Percentiles rank a stretch among this genome's conserved stretches.
phyloP scores from a whole-genome alignment of 2,888 invertebrate genomes.

The Ornithoptera priamus region DNA sequence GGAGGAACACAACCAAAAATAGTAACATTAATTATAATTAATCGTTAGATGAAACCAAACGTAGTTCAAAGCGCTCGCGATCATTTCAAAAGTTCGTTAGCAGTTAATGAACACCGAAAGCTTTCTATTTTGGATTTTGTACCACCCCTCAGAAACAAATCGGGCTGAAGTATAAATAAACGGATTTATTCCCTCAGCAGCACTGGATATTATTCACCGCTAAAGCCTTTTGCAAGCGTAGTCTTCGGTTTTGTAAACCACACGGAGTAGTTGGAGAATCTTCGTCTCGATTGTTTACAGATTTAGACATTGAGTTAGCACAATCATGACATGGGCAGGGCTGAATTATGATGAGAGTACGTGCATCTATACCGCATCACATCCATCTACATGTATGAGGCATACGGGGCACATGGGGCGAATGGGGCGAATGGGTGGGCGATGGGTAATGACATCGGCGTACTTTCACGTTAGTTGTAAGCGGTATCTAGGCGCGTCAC shows the following conservation, averaged over 20 bases:
- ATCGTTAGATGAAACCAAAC: constrained; percentile 26
- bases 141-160: constrained; percentile 23
- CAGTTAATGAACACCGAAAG: constrained; percentile 28
- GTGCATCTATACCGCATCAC: constrained; percentile 27
- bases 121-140: constrained; percentile 29
- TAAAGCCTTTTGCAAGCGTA: constrained; percentile 23
- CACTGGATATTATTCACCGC: constrained; percentile 3
- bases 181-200: constrained; percentile 1
- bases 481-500: constrained; percentile 21
- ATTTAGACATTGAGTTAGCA: constrained; percentile 25
- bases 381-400: constrained; percentile 26
- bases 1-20: constrained; percentile 28
- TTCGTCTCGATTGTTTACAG: not conserved
- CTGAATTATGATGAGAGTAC: constrained; percentile 17
- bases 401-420: constrained; percentile 21
- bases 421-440: constrained; percentile 8
- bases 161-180: constrained; percentile 19
- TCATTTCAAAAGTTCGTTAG: constrained; percentile 23
- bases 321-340: constrained; percentile 18
- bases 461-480: constrained; percentile 29
- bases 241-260: not conserved
- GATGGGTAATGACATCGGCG: constrained; percentile 23
- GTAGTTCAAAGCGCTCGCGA: constrained; percentile 25
- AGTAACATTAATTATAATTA: constrained; percentile 17
- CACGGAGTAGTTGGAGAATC: constrained; percentile 3